Base-by-base conservation (phyloP, 2,113 vertebrate species). In the Isichthys henryi region DNA sequence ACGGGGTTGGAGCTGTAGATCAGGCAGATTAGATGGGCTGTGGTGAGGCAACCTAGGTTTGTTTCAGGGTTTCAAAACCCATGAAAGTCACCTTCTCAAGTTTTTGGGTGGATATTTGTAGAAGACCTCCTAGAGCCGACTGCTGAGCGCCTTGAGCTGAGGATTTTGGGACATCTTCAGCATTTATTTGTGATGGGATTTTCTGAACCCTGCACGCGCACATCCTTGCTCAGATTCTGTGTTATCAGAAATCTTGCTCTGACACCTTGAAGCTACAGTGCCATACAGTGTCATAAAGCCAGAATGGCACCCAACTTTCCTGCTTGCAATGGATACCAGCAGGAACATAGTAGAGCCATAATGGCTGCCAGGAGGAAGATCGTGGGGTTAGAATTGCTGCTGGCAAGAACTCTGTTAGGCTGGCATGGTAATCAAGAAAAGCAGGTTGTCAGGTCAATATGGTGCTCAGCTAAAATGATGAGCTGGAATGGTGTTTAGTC, bases 1-100 rank as follows among this genome's bases (percentile, higher is more conserved):
- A 94, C 88, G 91, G 91, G 90, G 11, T 11, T 92, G 89, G 93
- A 94, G 95, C 95, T 95, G 94, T 52, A 91, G 94, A 95, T 93
- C 95, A 96, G 95, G 94, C 95, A 31, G 62, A 27, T 70, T 70
- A n/a, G 66, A 2, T 27, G 66, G 66, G 66, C 77, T 83, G 19
- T 43, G 95, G 94, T 43, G 31, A 82, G 77, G 10, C 21, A 49
- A 27, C 11, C 21, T 49, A 27, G 48, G 23, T 3, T 48, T 48
- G 7, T 31, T 70, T 11, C 62, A 66, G 62, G 62, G 62, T 66
- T 66, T n/a, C 62, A 23, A 66, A 27, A 66, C 62, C 62, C 62
- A 66, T 52, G 17, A 52, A 52, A 27, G 62, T 66, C 9, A 4
- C 50, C 50, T 52, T 52, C 50, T 52, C 15, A 52, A 66, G 62